These are phyloP conservation scores for Apistogramma diplotaenia DNA, from an alignment of 2,113 vertebrate species.

Conservation along the genomic window DNA sequence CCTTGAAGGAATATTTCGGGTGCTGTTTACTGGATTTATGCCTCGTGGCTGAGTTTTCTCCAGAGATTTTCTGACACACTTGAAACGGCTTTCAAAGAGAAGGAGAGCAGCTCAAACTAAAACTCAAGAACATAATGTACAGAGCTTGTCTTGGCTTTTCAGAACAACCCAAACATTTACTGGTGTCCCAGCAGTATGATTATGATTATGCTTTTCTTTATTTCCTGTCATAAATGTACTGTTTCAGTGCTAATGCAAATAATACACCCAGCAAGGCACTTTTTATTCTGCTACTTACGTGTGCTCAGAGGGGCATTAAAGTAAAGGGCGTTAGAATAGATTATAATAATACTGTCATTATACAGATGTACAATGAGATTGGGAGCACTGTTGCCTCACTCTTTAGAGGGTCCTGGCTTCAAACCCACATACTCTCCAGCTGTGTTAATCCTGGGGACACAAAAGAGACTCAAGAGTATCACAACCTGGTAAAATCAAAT, in stretches of 20 bases:
- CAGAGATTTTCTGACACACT: not conserved
- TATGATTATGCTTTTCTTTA: not conserved
- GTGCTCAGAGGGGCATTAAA: not conserved
- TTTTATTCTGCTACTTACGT: no score
- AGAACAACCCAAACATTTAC: no score
- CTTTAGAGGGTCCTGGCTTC: not conserved
- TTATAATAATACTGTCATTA: no score
- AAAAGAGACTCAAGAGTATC: no score
- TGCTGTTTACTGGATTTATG: not conserved
- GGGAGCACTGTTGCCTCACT: not conserved
- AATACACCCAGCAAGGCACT: no score
- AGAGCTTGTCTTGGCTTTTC: not conserved
- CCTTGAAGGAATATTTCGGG: not conserved
- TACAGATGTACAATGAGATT: no score
- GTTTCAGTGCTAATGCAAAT: no score
- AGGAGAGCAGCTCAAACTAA: not conserved
- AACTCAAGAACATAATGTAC: not conserved
- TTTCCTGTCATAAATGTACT: rapidly evolving
- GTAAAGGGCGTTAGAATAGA: rapidly evolving
- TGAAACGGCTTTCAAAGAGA: not conserved
- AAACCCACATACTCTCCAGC: no score
- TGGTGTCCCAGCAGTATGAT: no score
- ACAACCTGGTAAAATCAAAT: no score
- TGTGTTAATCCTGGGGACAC: no score
- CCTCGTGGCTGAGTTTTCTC: not conserved